Evolutionary conservation across 2,888 invertebrate genomes (phyloP), one percentile per base, ranked within the genome.

Genomic region (Volucella zonaria): DNA sequence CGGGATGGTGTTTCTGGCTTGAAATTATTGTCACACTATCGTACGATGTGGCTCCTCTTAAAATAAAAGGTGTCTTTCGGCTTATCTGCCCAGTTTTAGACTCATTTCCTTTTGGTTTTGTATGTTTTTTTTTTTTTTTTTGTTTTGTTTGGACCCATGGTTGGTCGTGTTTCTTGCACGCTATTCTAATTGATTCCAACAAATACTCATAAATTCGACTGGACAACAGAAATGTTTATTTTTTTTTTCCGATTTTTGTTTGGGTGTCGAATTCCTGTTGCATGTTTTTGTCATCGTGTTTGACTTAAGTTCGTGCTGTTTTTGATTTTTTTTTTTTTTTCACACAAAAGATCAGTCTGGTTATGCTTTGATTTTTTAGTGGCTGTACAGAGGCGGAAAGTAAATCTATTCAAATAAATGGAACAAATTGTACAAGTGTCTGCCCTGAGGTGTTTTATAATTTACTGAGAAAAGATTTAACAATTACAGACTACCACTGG

Each of bases 151-250:
- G 23, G 31, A 14, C 23, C 47, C 68, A 52, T 74, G 78, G 68
- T 54, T 75, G 62, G 42, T 70, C 64, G 66, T 75, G 61, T 83
- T 75, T 61, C 70, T 59, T 67, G 61, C 68, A 38, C 59, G 71
- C 66, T 56, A 61, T 80, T 83, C 83, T 80, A 80, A 83, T 83
- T 83, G 80, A 80, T 80, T 80, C 75, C 61, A 68, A 79, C 75
- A 82, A 79, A 78, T 79, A 82, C 79, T 83, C 79, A 83, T 83
- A 83, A 83, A 83, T 83, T 79, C 70, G 74, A 82, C 23, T 68
- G 82, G 70, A 83, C 82, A 83, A 83, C 79, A 66, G 61, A 83
- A 75, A 79, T 80, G 52, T 23, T 23, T 23, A 31, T 6, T 6
- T 6, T 31, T 31, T 23, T 31, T 31, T 31, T 31, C 2, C 31